Base-by-base conservation (phyloP, 2,797 vertebrate genomes). In the Lophura swinhoii region DNA sequence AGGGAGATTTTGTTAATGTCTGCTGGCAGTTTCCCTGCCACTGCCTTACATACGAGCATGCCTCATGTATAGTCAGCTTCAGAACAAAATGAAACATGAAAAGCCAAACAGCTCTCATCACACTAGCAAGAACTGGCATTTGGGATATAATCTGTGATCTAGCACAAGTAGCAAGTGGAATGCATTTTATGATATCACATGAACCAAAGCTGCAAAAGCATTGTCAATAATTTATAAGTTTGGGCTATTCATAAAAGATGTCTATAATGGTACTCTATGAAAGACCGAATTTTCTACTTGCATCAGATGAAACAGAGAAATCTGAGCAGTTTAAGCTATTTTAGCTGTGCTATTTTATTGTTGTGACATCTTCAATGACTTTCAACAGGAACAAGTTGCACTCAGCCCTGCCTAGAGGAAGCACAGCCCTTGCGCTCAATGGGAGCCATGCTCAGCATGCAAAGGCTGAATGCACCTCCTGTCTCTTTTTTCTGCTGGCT, bases 151-250 rank as follows among this genome's bases (percentile, higher is more conserved):
- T 81, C 85, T 90, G 74, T 84, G 49, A 84, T 48, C 35, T 35
- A 75, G 37, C 33, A 82, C 22, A 71, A 39, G 31, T 53, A 60
- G 60, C 58, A 87, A 77, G 37, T 76, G 58, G 63, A 95, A 92
- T 55, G 39, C 18, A 63, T 87, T 87, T 90, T 87, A 55, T 69
- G 67, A 63, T 75, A 85, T 33, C 73, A 69, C 14, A 63, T 41
- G 43, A 91, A 88, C 20, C 63, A 71, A 84, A 92, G 63, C 64
- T 88, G 79, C 56, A 93, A 94, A 93, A 96, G 83, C 46, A 74
- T 11, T 0, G 0, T 79, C 63, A 84, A 87, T 94, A 82, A 95
- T 95, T 87, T 70, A 90, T 58, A 93, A 46, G 22, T 75, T 39
- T 31, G 76, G 35, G 72, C 51, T 84, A 60, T 44, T 71, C 66